Evolutionary conservation across 2,797 vertebrate species (phyloP).

Genomic region (Liasis olivaceus): DNA sequence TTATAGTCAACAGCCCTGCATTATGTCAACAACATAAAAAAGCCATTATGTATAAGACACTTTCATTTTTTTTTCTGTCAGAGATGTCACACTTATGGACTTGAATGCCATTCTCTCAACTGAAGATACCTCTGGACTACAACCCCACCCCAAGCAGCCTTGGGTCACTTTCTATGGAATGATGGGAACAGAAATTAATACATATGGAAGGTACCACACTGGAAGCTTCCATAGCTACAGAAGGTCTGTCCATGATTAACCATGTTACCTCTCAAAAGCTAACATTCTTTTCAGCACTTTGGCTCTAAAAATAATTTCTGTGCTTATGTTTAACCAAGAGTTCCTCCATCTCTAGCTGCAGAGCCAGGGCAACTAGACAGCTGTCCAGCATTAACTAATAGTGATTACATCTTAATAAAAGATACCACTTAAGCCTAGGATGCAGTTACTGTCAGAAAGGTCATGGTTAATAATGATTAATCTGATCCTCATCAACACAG

Average conservation of each 20-base stretch:
- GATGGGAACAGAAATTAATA: background rate
- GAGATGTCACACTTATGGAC: background rate
- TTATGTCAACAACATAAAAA: background rate
- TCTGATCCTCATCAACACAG: constrained; percentile 72
- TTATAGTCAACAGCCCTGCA: background rate
- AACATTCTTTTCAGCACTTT: background rate
- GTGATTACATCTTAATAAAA: constrained; percentile 73
- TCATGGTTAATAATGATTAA: constrained; percentile 79
- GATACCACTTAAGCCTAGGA: constrained; percentile 67
- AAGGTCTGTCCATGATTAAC: background rate
- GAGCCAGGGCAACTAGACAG: constrained; percentile 34
- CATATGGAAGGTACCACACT: background rate
- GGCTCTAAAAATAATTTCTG: background rate
- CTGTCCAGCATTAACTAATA: constrained; percentile 46
- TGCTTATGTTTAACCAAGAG: constrained; percentile 25
- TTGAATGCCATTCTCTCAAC: background rate
- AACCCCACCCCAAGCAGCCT: background rate
- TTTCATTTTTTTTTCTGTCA: background rate
- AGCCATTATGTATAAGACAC: background rate
- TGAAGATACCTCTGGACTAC: background rate
- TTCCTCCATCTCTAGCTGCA: constrained; percentile 41
- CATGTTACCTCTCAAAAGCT: background rate
- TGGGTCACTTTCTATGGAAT: background rate
- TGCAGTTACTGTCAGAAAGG: constrained; percentile 71
- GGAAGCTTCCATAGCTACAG: background rate